These are phyloP conservation scores for Picathartes gymnocephalus DNA, from an alignment of 2,113 vertebrate genomes.

Conservation along the genomic window DNA sequence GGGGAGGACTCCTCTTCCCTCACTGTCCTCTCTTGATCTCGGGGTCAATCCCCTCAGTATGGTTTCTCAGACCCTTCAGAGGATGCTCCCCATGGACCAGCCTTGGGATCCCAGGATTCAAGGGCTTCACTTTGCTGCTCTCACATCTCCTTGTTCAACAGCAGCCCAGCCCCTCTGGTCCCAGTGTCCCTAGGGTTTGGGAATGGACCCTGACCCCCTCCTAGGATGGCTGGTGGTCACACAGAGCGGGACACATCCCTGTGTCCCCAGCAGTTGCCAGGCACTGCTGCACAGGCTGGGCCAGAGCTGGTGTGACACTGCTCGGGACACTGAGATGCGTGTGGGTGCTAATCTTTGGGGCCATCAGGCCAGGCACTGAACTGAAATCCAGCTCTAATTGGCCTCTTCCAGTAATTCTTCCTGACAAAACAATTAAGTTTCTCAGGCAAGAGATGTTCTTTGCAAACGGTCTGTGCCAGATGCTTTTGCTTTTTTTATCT, in stretches of 20 bases:
- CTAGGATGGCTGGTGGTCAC: not conserved
- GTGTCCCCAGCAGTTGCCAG: not conserved
- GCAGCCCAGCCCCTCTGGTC: not conserved
- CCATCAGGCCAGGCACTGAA: not conserved
- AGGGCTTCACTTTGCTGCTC: not conserved
- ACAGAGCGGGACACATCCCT: not conserved
- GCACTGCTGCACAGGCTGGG: rapidly evolving
- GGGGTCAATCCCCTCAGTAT: not conserved
- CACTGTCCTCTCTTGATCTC: not conserved
- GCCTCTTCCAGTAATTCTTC: conserved; percentile 40
- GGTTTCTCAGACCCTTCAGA: not conserved
- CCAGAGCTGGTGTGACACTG: not conserved
- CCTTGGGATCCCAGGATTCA: not conserved
- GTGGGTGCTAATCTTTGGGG: conserved; percentile 23
- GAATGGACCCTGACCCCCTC: not conserved
- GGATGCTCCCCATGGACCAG: not conserved
- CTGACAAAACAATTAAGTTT: conserved; percentile 54
- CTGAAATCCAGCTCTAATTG: conserved; percentile 40
- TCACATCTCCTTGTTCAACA: not conserved
- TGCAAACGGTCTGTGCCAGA: not conserved
- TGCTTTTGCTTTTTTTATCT: conserved; percentile 45
- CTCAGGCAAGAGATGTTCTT: conserved; percentile 52
- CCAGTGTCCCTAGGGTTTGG: rapidly evolving
- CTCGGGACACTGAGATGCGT: not conserved
- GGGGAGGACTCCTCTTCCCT: not conserved